phyloP scores from a whole-genome alignment of 2,888 invertebrate species.

The Pyrocoelia pectoralis region DNA sequence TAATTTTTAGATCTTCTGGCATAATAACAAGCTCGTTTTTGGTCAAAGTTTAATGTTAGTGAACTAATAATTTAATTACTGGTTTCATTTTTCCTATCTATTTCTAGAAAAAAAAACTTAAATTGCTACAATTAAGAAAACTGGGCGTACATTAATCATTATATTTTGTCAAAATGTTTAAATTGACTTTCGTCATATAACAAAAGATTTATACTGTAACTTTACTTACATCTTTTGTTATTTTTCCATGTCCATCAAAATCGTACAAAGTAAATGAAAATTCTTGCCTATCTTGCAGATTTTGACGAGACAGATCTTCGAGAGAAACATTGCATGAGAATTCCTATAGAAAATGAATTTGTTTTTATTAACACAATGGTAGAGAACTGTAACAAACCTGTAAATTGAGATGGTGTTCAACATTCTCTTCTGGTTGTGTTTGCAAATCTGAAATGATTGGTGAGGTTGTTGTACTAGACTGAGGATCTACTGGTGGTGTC shows the following conservation, averaged over 20 bases:
- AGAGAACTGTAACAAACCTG: constrained; percentile 36
- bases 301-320: constrained; percentile 69
- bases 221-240: constrained; percentile 87
- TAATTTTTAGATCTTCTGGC: not conserved
- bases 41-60: not conserved
- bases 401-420: constrained; percentile 44
- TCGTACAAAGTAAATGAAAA: constrained; percentile 92
- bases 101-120: not conserved
- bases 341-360: constrained; percentile 65
- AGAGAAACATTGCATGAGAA: constrained; percentile 89
- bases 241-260: constrained; percentile 90
- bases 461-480: constrained; percentile 6
- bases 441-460: constrained; percentile 8
- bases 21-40: not conserved
- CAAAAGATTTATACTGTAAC: no score
- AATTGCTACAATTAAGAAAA: not conserved
- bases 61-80: not conserved
- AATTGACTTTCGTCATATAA: no score
- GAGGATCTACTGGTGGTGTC: constrained; percentile 37
- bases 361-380: not conserved
- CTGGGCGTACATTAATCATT: no score
- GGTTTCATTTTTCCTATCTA: not conserved
- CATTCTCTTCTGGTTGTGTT: not conserved
- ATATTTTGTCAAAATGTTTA: no score
- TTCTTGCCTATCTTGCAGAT: constrained; percentile 65